These are phyloP conservation scores for Pelvicachromis taeniatus DNA, from an alignment of 2,113 vertebrate genomes.

Conservation along the genomic window DNA sequence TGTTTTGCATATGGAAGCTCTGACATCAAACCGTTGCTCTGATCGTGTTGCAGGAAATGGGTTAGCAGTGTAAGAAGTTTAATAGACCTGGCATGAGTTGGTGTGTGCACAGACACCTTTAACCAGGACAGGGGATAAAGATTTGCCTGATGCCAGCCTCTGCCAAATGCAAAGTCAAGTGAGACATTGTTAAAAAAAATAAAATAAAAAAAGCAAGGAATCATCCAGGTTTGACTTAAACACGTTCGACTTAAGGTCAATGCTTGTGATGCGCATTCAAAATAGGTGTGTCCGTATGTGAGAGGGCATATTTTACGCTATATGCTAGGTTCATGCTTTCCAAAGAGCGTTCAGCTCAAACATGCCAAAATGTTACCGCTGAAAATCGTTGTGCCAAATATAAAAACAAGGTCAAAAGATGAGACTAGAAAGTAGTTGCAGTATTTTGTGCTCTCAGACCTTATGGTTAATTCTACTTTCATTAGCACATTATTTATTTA, in stretches of 20 bases:
- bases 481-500: background rate
- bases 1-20: conserved; percentile 4
- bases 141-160: background rate
- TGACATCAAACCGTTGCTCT: background rate
- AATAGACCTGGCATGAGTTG: background rate
- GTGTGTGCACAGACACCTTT: background rate
- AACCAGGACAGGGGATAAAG: background rate
- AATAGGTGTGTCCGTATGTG: conserved; percentile 13
- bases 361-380: conserved; percentile 26
- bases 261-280: conserved; percentile 7
- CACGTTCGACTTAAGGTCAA: background rate
- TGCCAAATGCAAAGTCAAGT: background rate
- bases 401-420: background rate
- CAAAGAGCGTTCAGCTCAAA: conserved; percentile 36
- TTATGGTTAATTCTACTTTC: conserved; percentile 7
- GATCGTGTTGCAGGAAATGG: conserved; percentile 3
- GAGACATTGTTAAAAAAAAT: background rate
- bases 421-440: background rate
- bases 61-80: conserved; percentile 2
- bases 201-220: background rate
- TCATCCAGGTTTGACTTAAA: background rate
- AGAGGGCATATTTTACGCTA: conserved; percentile 20
- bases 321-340: conserved; percentile 28
- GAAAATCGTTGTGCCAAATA: conserved; percentile 46
- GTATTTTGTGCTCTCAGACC: background rate